Conservation (phyloP, 2,113 vertebrate species). For the Macroglossus sobrinus region DNA sequence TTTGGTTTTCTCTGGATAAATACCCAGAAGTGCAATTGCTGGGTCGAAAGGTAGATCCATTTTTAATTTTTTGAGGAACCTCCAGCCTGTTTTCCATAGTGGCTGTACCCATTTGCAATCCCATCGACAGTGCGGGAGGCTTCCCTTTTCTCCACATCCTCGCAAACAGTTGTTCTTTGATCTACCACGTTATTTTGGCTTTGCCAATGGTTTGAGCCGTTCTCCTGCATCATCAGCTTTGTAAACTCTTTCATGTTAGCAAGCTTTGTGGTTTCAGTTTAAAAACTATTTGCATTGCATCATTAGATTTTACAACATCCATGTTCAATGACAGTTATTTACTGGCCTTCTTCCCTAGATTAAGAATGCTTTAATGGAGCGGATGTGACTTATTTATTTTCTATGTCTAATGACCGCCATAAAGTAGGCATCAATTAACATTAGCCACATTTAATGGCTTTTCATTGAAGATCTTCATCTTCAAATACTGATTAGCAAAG, state of each 20-base stretch:
- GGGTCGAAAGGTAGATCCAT: too few relatives aligned
- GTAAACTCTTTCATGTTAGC: not conserved
- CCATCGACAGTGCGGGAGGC: too few relatives aligned
- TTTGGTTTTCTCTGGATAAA: too few relatives aligned
- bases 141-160: too few relatives aligned
- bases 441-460: not conserved
- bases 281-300: not conserved
- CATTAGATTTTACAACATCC: slow-evolving; percentile 23
- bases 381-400: slow-evolving; percentile 8
- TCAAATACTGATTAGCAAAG: slow-evolving; percentile 8
- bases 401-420: not conserved
- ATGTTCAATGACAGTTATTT: not conserved
- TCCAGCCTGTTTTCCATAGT: too few relatives aligned
- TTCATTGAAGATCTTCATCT: slow-evolving; percentile 33
- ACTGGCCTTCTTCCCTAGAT: not conserved
- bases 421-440: not conserved
- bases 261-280: not conserved
- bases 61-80: too few relatives aligned
- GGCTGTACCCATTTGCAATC: too few relatives aligned
- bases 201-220: not conserved
- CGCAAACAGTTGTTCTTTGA: too few relatives aligned
- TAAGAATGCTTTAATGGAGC: not conserved
- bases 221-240: not conserved
- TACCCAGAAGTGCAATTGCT: too few relatives aligned
- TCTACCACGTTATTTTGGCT: not conserved